Evolutionary conservation across 2,113 vertebrate species (phyloP).

Genomic region (Rhizomys pruinosus): DNA sequence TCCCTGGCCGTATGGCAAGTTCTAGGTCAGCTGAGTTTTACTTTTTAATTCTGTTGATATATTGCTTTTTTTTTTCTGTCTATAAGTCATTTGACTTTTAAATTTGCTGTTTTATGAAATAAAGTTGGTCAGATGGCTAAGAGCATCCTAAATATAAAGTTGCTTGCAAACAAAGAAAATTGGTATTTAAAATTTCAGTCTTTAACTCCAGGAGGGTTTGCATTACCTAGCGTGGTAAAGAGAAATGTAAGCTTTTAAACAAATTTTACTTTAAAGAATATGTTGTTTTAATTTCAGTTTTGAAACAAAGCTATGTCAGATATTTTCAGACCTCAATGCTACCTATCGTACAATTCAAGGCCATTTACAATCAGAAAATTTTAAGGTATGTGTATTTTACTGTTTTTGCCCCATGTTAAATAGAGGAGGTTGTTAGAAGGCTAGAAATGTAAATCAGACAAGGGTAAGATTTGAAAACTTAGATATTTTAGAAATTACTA

Average conservation of each 20-base stretch:
- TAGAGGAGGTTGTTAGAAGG: not conserved
- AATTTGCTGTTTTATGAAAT: slow-evolving; percentile 26
- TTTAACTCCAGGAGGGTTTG: not conserved
- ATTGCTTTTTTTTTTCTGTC: not conserved
- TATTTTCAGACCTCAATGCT: slow-evolving; percentile 97
- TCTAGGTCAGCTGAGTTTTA: not conserved
- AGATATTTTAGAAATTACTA: not conserved
- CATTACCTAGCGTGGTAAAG: slow-evolving; percentile 30
- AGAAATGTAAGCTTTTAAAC: slow-evolving; percentile 36
- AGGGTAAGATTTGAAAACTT: not conserved
- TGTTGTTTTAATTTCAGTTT: slow-evolving; percentile 91
- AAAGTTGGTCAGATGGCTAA: not conserved
- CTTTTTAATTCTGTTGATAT: not conserved
- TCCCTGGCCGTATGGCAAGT: not conserved
- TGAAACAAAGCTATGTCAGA: slow-evolving; percentile 98
- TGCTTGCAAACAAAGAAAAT: slow-evolving; percentile 19
- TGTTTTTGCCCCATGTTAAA: slow-evolving; percentile 26
- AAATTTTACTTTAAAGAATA: slow-evolving; percentile 80
- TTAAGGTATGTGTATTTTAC: slow-evolving; percentile 92
- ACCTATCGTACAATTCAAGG: slow-evolving; percentile 99
- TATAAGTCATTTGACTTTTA: not conserved
- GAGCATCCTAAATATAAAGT: slow-evolving; percentile 9
- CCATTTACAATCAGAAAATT: slow-evolving; percentile 98
- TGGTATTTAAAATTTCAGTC: not conserved
- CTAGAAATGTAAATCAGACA: not conserved